phyloP scores from a whole-genome alignment of 2,113 vertebrate species.

The Anhinga rufa region DNA sequence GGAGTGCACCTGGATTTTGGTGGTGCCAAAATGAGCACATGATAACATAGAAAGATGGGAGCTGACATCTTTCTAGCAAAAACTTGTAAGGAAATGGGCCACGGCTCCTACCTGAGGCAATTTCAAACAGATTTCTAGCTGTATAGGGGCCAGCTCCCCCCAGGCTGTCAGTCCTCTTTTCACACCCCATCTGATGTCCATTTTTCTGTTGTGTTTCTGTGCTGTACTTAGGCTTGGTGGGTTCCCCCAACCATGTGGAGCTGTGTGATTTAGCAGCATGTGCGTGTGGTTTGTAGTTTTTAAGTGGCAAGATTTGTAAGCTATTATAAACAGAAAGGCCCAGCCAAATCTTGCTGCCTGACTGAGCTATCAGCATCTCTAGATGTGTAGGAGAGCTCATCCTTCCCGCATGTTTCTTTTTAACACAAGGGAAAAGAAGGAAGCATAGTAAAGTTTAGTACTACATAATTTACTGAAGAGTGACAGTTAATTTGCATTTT shows the following conservation, averaged over 20 bases:
- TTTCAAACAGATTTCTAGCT: background rate
- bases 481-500: constrained; percentile 46
- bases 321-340: constrained; percentile 31
- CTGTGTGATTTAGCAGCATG: background rate
- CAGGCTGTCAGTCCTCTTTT: background rate
- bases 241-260: background rate
- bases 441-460: constrained; percentile 11
- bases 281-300: constrained; percentile 4
- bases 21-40: background rate
- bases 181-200: background rate
- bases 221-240: background rate
- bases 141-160: background rate
- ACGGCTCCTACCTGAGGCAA: background rate
- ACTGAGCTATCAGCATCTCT: constrained; percentile 27
- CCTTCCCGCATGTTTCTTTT: background rate
- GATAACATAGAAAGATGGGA: background rate
- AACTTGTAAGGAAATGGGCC: background rate
- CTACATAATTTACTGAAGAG: background rate
- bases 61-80: background rate
- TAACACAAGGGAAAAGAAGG: background rate
- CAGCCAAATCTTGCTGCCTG: background rate
- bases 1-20: background rate
- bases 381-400: constrained; percentile 25
- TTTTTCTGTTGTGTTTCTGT: background rate
- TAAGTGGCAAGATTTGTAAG: constrained; percentile 26